Evolutionary conservation across 2,113 vertebrate species (phyloP).

Genomic region (Amphilophus citrinellus): DNA sequence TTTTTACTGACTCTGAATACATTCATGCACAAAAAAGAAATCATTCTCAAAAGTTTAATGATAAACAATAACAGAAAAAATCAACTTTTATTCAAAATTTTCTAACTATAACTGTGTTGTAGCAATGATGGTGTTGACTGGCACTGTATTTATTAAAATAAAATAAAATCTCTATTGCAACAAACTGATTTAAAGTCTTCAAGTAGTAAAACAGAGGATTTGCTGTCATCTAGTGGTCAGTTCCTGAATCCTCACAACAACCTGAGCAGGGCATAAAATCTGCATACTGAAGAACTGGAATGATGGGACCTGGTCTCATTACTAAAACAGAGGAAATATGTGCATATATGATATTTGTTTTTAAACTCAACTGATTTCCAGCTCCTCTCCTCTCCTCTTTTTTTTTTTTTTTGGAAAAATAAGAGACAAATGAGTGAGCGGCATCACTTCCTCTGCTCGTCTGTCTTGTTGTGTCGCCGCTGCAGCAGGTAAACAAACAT

Average conservation of each 20-base stretch:
- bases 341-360: not conserved
- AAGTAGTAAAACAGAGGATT: not conserved
- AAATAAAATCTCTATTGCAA: not conserved
- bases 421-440: not conserved
- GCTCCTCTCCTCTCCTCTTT: not conserved
- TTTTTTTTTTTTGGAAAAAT: not conserved
- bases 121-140: not conserved
- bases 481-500: slow-evolving; percentile 84
- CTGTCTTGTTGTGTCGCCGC: slow-evolving; percentile 43
- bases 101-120: not conserved
- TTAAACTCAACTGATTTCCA: not conserved
- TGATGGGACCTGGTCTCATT: not conserved
- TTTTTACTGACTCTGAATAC: not conserved
- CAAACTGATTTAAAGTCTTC: not conserved
- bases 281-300: not conserved
- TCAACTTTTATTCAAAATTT: not conserved
- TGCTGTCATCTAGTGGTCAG: slow-evolving; percentile 60
- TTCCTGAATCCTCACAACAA: not conserved
- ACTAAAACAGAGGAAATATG: not conserved
- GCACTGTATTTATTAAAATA: not conserved
- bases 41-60: not conserved
- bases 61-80: slow-evolving; percentile 17
- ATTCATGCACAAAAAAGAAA: not conserved
- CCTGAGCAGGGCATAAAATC: not conserved
- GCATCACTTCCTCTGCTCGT: slow-evolving; percentile 30